phyloP scores from a whole-genome alignment of 2,797 vertebrate genomes.

The Picus viridis region DNA sequence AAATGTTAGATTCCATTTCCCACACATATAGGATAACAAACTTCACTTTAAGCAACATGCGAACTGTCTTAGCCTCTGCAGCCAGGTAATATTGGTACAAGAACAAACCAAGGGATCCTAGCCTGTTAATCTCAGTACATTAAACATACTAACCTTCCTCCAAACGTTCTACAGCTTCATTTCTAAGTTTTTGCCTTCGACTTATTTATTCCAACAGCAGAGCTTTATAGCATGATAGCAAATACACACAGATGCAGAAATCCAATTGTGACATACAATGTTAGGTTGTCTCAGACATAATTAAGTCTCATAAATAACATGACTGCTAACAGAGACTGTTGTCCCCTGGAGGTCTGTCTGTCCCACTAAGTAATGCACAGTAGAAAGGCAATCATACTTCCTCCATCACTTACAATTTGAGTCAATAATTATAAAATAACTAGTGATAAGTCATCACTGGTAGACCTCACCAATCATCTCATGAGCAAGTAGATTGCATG shows the following conservation, averaged over 20 bases:
- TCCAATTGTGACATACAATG: background rate
- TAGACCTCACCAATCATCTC: background rate
- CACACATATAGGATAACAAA: background rate
- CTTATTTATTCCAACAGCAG: background rate
- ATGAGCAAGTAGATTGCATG: background rate
- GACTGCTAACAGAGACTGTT: background rate
- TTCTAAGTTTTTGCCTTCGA: background rate
- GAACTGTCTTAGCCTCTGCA: background rate
- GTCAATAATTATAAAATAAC: background rate
- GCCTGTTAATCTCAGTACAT: background rate
- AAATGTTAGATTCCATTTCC: background rate
- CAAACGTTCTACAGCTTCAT: background rate
- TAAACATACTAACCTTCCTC: background rate
- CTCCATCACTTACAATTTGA: background rate
- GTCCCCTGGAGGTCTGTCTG: background rate
- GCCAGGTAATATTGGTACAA: background rate
- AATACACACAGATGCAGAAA: background rate
- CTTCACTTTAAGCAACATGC: background rate
- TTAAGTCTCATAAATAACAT: slow-evolving; percentile 8
- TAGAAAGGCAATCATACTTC: background rate
- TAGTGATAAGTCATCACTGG: background rate
- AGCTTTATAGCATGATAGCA: background rate
- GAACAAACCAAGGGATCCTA: background rate
- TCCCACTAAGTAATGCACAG: background rate
- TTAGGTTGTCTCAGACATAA: background rate